Evolutionary conservation across 1,140 invertebrate species (phyloP), one percentile per base, ranked within the genome.

Genomic region (Liolophura sinensis): DNA sequence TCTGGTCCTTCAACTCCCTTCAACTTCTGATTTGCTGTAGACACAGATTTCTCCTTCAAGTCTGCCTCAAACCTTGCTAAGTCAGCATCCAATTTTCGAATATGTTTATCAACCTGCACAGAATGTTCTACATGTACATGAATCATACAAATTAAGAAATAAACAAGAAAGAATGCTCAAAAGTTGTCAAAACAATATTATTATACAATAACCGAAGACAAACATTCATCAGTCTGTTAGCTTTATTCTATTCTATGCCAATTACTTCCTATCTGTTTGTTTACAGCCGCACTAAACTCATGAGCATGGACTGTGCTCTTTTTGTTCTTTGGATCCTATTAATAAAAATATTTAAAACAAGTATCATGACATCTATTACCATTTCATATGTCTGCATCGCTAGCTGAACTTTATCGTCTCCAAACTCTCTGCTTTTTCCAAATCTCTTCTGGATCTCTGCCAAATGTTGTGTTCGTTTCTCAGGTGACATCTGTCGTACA

Each of bases 331-430:
- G 12, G 3, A n/a, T 24, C 3, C 1, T 7, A 24, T 5, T 12
- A 20, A 5, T 54, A 54, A 54, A 54, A 12, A 20, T 12, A 24
- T 5, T 5, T 5, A n/a, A n/a, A 20, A 20, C 4, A n/a, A n/a
- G n/a, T n/a, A n/a, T n/a, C n/a, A 59, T n/a, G 20, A 22, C 18
- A 59, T 54, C 60, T 68, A 70, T 77, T 80, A 89, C 96, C 82
- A 98, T 87, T 86, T 99, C 96, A 83, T 99, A 99, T 0, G 96
- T 98, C 85, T 98, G 96, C 84, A 98, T 97, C 0, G 96, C 95
- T 65, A 99, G 86, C 82, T 97, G 94, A 16, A 98, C 95, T 88
- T 98, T 99, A 77, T 98, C 96, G 82, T 98, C 96, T 0, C 94
- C 94, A 81, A 94, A 84, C 57, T 84, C 83, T 67, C 71, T 70